Conservation (phyloP, 2,888 invertebrate genomes). For the Aethes cnicana region DNA sequence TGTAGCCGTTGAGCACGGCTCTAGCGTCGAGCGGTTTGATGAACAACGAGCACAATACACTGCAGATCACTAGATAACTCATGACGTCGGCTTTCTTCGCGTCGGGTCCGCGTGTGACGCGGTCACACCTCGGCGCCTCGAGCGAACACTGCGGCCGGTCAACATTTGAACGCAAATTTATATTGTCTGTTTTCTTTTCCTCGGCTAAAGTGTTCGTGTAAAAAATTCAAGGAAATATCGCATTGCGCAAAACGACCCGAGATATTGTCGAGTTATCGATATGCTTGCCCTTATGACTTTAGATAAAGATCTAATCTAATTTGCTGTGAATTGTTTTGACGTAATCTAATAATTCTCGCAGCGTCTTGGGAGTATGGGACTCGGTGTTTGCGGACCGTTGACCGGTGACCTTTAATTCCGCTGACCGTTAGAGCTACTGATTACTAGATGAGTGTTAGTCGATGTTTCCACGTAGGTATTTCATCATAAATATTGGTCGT, state of each 20-base stretch:
- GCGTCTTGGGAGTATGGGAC: too few relatives aligned
- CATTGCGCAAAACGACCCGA: slow-evolving; percentile 19
- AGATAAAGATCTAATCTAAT: too few relatives aligned
- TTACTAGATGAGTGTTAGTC: too few relatives aligned
- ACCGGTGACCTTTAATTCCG: neutral
- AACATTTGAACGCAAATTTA: slow-evolving; percentile 17
- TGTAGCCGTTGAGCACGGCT: slow-evolving; percentile 44
- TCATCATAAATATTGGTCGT: too few relatives aligned
- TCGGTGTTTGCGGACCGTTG: neutral
- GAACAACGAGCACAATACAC: slow-evolving; percentile 39
- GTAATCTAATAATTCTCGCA: too few relatives aligned
- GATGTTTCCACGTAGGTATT: too few relatives aligned
- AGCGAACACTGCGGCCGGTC: slow-evolving; percentile 20
- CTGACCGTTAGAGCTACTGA: slow-evolving; percentile 1
- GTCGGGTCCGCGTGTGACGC: slow-evolving; percentile 26
- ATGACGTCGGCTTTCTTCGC: slow-evolving; percentile 34
- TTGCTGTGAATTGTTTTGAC: too few relatives aligned
- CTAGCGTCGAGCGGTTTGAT: slow-evolving; percentile 41
- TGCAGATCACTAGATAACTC: slow-evolving; percentile 33
- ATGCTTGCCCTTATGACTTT: too few relatives aligned
- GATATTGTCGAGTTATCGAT: slow-evolving; percentile 3
- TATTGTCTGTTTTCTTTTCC: slow-evolving; percentile 22
- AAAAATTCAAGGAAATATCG: slow-evolving; percentile 21
- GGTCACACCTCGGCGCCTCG: slow-evolving; percentile 23
- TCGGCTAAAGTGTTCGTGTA: neutral